Base-by-base conservation (phyloP, 1,140 invertebrate genomes). In the Drosophila nasuta region DNA sequence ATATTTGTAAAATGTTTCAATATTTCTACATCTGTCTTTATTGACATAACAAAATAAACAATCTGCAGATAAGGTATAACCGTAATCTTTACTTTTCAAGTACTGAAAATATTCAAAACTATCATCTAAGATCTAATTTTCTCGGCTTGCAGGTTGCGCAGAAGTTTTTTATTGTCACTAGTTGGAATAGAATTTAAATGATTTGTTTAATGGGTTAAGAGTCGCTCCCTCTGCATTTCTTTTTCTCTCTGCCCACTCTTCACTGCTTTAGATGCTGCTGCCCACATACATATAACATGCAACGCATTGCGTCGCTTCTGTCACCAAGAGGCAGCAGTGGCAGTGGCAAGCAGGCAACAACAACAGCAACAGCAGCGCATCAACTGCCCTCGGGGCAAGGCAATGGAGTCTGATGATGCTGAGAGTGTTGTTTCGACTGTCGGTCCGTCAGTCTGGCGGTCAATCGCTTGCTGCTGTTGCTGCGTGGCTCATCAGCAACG, bases 401-500 rank as follows among this genome's bases (percentile, higher is more conserved):
- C 69, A 57, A 62, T 51, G 25, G 28, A 17, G 10, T 38, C 28
- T 5, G 28, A n/a, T 56, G 30, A n/a, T 56, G 30, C 25, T 20
- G 28, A 46, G 51, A 38, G 51, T 41, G 48, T 67, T 33, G 48
- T 1, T 38, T 20, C 17, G 59, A 28, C 38, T 33, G 58, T 7
- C n/a, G 15, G 20, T 28, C 66, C 13, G 25, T 17, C 25, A 30
- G 38, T 63, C 15, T 62, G 67, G 35, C 13, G 25, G 49, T n/a
- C 25, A 13, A n/a, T 13, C 51, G 11, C 4, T 52, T 1, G 25
- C 4, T 30, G 15, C 46, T 38, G 59, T 52, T 43, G 8, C 70
- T 38, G 48, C 59, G 58, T 60, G 64, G 80, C 81, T 78, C 81
- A 65, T 69, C 81, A 63, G 49, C 52, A 70, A 72, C 69, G 82